Conservation (phyloP, 2,888 invertebrate genomes). For the Crossocerus cetratus region DNA sequence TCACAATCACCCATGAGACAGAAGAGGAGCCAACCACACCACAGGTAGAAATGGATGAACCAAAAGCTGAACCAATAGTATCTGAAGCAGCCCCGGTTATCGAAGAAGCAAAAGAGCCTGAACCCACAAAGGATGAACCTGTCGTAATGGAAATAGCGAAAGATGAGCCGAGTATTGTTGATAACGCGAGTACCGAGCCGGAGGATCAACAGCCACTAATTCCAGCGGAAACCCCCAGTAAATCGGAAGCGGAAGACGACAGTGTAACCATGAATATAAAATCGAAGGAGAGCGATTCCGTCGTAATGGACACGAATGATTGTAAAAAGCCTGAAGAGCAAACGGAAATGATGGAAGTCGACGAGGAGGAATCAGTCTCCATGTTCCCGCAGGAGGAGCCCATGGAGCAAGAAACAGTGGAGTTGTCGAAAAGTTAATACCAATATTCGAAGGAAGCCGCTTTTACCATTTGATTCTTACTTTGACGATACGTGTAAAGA, state of each 20-base stretch:
- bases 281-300: constrained; percentile 36
- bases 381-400: constrained; percentile 69
- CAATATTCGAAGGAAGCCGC: constrained; percentile 28
- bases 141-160: constrained; percentile 57
- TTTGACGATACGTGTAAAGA: constrained; percentile 29
- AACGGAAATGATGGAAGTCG: constrained; percentile 73
- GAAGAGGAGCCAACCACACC: constrained; percentile 57
- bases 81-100: constrained; percentile 69
- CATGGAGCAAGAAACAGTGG: constrained; percentile 72
- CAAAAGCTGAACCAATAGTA: constrained; percentile 58
- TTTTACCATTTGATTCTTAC: constrained; percentile 42
- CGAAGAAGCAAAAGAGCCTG: constrained; percentile 66
- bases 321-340: constrained; percentile 43
- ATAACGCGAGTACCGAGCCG: constrained; percentile 9
- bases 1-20: constrained; percentile 26
- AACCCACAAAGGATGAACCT: constrained; percentile 39
- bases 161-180: constrained; percentile 29
- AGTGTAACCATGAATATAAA: constrained; percentile 29
- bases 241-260: constrained; percentile 35
- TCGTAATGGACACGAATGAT: constrained; percentile 38
- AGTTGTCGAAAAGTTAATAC: constrained; percentile 70
- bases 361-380: constrained; percentile 64
- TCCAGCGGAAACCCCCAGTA: constrained; percentile 16
- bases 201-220: constrained; percentile 31
- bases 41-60: too few species aligned